Base-by-base conservation (phyloP, 30 jellyfish, hydroid and myxozoan species). In the Cassiopea andromeda region DNA sequence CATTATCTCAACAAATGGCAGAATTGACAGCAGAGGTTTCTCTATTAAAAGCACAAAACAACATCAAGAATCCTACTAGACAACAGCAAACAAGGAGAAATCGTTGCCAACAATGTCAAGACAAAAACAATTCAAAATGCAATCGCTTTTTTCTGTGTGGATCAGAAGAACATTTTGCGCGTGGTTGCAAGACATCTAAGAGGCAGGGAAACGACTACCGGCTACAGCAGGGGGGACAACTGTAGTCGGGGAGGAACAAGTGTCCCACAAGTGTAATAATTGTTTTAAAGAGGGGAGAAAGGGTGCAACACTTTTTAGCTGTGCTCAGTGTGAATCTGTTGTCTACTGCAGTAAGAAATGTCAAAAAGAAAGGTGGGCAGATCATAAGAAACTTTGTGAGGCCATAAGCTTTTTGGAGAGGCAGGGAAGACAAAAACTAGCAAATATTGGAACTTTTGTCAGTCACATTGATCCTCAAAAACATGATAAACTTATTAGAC, bases 331-430 rank as follows among this genome's bases (percentile, higher is more conserved):
- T 14, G 73, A 64, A 7, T 64, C 73, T 4, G 73, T 64, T 64
- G 73, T 14, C 1, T 81, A 58, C 44, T 81, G 90, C 48, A 60
- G 81, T 14, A 48, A 61, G 67, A 61, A 44, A 27, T 81, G 90
- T 61, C 90, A 81, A 81, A 66, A 46, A 57, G 70, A 81, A 61
- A 78, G 70, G 44, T 81, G 80, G 80, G 82, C 90, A 61, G 81
- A 81, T 27, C 90, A 81, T 47, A 81, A 81, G 59, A 18, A 15
- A 44, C 80, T 81, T 43, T 81, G 90, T 61, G 70, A 81, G 61
- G 81, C 90, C 48, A 81, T 81, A 27, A 81, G 81, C 57, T 73
- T 73, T 19, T 14, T 73, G 57, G 57, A 48, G 85, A 76, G 72
- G 69, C 85, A 76, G 72, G 49, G 72, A 46, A 44, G 72, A 17